Base-by-base conservation (phyloP, 2,888 invertebrate genomes). In the Antheraea yamamai region DNA sequence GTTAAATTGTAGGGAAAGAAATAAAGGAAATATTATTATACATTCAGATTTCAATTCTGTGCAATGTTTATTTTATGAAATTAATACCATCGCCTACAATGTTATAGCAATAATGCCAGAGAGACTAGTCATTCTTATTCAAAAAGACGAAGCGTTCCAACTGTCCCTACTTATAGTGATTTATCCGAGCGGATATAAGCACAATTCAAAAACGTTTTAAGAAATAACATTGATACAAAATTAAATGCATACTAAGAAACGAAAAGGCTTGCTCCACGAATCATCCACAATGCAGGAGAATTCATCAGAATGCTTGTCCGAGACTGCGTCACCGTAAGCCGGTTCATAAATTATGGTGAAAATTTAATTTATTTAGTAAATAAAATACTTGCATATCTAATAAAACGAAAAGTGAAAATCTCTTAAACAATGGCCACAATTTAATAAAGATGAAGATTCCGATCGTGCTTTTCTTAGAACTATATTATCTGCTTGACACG, bases 271-370 rank as follows among this genome's bases (percentile, higher is more conserved):
- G 81, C 77, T 79, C 81, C 79, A 81, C 80, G 79, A 81, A 82
- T 81, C 80, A 79, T 81, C 74, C 77, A 85, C 84, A 85, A 85
- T 86, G 84, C 81, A 82, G 79, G 83, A 82, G 83, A 85, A 87
- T 85, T 86, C 85, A 85, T 85, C 85, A 80, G 81, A 83, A 82
- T 81, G 79, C 78, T 82, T 78, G 79, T 75, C 77, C 73, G 78
- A 77, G 79, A 84, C 82, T 81, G 81, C 81, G 80, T 74, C 76
- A 75, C 68, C 78, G 72, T 75, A 16, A 80, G 76, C 12, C 78
- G 82, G 80, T 76, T 75, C 87, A 79, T 58, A 20, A 81, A 39
- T 79, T 14, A 74, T 64, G 72, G 75, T 16, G 35, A 66, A 30
- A 66, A 26, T 18, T 8, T 23, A 64, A 12, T 47, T 0, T 47